Percentiles rank a stretch among this genome's conserved stretches.
phyloP scores from a whole-genome alignment of 2,797 vertebrate species.

The Psittacula derbiana region DNA sequence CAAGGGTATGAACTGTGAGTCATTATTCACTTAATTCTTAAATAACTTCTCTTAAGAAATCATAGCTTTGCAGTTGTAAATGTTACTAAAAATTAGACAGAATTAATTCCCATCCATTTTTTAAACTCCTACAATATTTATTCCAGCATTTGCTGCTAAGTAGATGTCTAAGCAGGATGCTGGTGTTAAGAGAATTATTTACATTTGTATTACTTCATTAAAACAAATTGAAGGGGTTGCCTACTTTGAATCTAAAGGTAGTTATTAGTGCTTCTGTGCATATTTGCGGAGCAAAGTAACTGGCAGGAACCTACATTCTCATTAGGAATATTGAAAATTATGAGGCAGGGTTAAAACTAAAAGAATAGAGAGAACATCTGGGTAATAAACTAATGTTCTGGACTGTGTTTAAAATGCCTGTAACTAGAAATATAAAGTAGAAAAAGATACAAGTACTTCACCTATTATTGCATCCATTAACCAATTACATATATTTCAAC shows the following conservation, averaged over 20 bases:
- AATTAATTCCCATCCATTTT: background rate
- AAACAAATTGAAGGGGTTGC: background rate
- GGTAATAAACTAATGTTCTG: background rate
- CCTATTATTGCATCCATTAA: background rate
- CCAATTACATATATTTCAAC: background rate
- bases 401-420: background rate
- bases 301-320: conserved; percentile 24
- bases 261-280: conserved; percentile 2
- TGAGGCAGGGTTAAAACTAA: background rate
- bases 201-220: background rate
- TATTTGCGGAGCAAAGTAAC: conserved; percentile 19
- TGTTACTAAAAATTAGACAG: conserved; percentile 2
- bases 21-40: background rate
- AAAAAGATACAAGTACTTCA: background rate
- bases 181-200: conserved; percentile 17
- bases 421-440: background rate
- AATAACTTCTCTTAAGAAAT: background rate
- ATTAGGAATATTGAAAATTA: conserved; percentile 20
- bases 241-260: conserved; percentile 30
- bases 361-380: background rate
- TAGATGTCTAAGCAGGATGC: background rate
- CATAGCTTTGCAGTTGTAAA: background rate
- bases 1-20: background rate
- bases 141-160: conserved; percentile 18
- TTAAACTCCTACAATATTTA: conserved; percentile 1